Evolutionary conservation across 2,113 vertebrate genomes (phyloP).

Genomic region (Corythornis vintsioides): DNA sequence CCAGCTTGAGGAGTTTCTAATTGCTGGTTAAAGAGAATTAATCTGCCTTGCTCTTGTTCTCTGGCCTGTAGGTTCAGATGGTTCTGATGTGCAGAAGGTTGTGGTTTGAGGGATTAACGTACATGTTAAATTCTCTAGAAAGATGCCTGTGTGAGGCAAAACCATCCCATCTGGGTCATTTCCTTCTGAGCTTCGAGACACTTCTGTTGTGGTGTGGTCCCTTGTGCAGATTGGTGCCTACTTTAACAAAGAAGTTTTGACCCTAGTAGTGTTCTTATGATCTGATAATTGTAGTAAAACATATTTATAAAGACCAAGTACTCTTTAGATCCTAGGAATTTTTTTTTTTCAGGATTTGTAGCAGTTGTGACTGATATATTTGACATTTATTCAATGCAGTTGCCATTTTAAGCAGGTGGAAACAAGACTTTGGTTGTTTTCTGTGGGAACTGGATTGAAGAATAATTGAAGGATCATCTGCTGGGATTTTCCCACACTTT

Average conservation of each 20-base stretch:
- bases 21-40: not conserved
- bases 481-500: not conserved
- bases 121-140: not conserved
- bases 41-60: not conserved
- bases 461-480: not conserved
- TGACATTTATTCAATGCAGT: not conserved
- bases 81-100: not conserved
- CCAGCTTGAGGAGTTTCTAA: not conserved
- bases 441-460: not conserved
- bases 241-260: not conserved
- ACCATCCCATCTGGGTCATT: accelerated
- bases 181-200: not conserved
- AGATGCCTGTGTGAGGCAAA: not conserved
- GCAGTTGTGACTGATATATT: not conserved
- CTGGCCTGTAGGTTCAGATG: not conserved
- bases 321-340: not conserved
- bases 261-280: not conserved
- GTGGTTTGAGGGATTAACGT: not conserved
- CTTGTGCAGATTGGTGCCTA: not conserved
- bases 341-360: not conserved
- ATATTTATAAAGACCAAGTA: not conserved
- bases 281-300: not conserved
- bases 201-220: not conserved
- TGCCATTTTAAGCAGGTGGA: not conserved
- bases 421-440: not conserved